Evolutionary conservation across 2,113 vertebrate genomes (phyloP), one percentile per base, ranked within the genome.

Genomic region (Lethenteron reissneri): DNA sequence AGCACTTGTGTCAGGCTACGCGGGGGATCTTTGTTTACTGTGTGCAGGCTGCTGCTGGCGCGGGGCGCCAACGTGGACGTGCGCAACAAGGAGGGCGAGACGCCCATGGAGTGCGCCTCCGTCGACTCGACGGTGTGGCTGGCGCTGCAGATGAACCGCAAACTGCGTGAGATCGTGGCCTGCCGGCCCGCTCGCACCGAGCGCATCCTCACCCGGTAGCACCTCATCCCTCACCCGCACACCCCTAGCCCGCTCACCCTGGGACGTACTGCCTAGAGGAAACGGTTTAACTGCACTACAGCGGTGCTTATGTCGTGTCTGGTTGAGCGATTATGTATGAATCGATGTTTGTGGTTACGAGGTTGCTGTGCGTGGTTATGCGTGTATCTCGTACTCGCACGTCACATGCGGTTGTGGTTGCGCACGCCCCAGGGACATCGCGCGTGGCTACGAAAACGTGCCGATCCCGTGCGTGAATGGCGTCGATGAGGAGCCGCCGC

Each of bases 381-480:
- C 41, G 41, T 41, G 41, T 41, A 6, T 41, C 41, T 41, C 41
- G 41, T 41, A 41, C 41, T 41, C 41, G 41, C 41, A 41, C 41
- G 41, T 41, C 41, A 41, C 41, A 41, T 6, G 41, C 41, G 41
- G 41, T 41, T 41, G 41, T 41, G 41, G 41, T 41, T 41, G 41
- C 41, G 13, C 57, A 13, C 21, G 21, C 58, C 71, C 1, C 75
- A 92, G 88, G 69, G 89, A 90, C 1, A 82, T 92, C 1, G 88
- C 89, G 1, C 86, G 89, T 72, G 89, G 89, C 21, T 91, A 92
- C 1, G 89, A 92, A 79, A 89, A 88, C 0, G 85, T 89, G 1
- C 88, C 88, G 1, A 92, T 92, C 14, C 88, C 89, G 6, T 91
- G 88, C 17, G 88, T 92, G 71, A 92, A 92, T 0, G 83, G 85